Conservation (phyloP, 2,113 vertebrate genomes). For the Empidonax traillii region DNA sequence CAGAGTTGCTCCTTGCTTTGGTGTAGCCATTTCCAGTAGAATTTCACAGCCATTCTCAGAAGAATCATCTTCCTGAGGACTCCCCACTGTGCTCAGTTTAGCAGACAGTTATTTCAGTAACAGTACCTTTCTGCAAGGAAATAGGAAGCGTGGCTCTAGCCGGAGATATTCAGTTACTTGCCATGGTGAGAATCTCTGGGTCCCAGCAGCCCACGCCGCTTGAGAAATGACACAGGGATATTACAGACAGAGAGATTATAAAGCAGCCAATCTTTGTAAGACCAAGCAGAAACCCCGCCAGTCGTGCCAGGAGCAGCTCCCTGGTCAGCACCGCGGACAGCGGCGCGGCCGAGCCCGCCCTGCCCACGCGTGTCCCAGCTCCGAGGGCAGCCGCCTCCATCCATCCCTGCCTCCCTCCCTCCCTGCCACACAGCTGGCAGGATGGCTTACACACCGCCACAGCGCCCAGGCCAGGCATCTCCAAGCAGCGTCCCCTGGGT, state of each 20-base stretch:
- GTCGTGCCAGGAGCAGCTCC: not conserved
- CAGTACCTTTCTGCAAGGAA: not conserved
- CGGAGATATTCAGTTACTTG: not conserved
- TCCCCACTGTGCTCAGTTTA: not conserved
- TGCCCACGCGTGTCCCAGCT: not conserved
- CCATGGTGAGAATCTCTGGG: not conserved
- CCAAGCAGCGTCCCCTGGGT: accelerated
- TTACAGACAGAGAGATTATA: accelerated
- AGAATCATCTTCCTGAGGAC: not conserved
- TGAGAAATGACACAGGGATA: not conserved
- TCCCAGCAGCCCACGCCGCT: accelerated
- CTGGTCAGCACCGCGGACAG: not conserved
- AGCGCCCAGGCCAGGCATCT: too few species aligned
- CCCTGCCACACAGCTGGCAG: accelerated
- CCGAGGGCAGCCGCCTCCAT: not conserved
- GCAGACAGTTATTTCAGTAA: not conserved
- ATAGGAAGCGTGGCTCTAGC: not conserved
- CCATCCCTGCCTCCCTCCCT: too few species aligned
- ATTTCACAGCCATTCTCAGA: not conserved
- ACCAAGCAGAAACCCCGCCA: not conserved
- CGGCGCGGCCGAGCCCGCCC: not conserved
- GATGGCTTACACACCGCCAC: accelerated
- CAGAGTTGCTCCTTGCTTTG: not conserved
- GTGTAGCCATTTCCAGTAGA: not conserved
- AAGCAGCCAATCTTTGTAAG: not conserved